Evolutionary conservation across 2,113 vertebrate genomes (phyloP), one percentile per base, ranked within the genome.

Genomic region (Antechinus stuartii): DNA sequence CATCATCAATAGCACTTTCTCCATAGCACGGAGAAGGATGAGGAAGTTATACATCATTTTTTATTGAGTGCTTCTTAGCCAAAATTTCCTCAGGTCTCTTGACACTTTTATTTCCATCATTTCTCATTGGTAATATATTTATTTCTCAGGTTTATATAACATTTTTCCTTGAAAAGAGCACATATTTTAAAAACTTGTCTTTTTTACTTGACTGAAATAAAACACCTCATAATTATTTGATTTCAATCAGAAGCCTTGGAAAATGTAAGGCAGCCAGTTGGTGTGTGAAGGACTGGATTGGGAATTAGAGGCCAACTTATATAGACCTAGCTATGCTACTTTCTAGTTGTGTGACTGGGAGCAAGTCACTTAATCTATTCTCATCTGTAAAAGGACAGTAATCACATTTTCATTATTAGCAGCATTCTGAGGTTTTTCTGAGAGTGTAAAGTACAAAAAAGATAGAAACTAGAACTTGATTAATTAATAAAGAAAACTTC

Each of bases 21-120:
- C 22, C 61, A 92, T 14, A 16, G 42, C 47, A 84, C 96, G 49
- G 89, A 93, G 57, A 93, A 27, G 97, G 90, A 89, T 12, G 35
- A 35, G 24, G 27, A 84, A 91, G 42, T 89, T 93, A 90, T 89
- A 52, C 3, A 47, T 0, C 46, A 91, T 46, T 61, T 95, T 50
- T 10, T 14, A 84, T 42, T 84, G 68, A 27, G 42, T 54, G 2
- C 56, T 27, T 52, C 52, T 93, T 50, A 96, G 90, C 53, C 91
- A 55, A 26, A 47, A 42, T 84, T 19, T 84, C n/a, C 22, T 90
- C 49, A 46, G 9, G 27, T 7, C 26, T 14, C 16, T 12, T 22
- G 25, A 76, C 42, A 19, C 16, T 91, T 91, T 84, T 19, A 30
- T 55, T 94, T 49, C 61, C 68, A 84, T 84, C 68, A 42, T 84